These are phyloP conservation scores for Chelmon rostratus DNA, from an alignment of 2,797 vertebrate genomes.

Conservation along the genomic window DNA sequence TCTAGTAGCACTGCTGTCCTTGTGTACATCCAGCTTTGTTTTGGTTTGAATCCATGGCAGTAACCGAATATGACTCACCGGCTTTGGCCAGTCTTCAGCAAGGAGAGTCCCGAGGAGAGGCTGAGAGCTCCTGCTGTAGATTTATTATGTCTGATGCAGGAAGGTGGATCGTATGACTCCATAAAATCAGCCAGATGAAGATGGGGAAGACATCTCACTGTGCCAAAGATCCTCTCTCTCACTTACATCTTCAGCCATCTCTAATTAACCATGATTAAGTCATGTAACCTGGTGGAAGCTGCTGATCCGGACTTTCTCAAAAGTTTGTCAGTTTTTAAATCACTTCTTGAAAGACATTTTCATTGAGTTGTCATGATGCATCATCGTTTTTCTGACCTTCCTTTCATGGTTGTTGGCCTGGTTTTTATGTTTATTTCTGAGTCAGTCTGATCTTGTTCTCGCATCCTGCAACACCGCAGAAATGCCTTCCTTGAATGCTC, in stretches of 20 bases:
- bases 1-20: not conserved
- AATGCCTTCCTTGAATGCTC: not conserved
- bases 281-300: not conserved
- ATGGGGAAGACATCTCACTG: not conserved
- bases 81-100: constrained; percentile 11
- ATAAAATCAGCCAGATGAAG: constrained; percentile 25
- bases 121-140: constrained; percentile 20
- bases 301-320: constrained; percentile 21
- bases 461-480: not conserved
- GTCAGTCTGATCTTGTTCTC: not conserved
- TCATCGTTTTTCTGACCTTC: not conserved
- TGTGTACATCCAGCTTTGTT: constrained; percentile 12
- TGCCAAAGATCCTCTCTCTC: constrained; percentile 11
- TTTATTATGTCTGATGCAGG: constrained; percentile 35
- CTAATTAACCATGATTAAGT: constrained; percentile 24
- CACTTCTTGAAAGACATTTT: not conserved
- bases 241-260: not conserved
- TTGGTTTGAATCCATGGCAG: not conserved
- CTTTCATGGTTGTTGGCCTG: not conserved
- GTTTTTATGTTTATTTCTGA: not conserved
- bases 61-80: constrained; percentile 51
- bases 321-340: constrained; percentile 8
- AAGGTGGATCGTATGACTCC: constrained; percentile 22
- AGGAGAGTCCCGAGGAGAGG: constrained; percentile 27
- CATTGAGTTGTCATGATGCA: constrained; percentile 6